Conservation (phyloP, 2,113 vertebrate genomes). For the Aplodontia rufa region DNA sequence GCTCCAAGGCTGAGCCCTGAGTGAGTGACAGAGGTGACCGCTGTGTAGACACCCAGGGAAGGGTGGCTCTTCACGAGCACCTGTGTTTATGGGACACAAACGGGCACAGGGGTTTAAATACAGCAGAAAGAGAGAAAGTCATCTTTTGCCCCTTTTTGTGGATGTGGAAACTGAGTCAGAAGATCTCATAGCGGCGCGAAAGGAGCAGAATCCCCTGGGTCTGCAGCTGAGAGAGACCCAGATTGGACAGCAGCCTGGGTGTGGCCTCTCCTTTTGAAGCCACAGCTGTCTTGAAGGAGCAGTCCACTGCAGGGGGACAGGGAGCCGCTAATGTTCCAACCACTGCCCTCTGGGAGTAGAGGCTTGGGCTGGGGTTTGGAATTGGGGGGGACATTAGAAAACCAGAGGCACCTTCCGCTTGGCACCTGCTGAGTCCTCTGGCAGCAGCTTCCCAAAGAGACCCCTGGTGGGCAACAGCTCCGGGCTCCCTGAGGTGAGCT, state of each 20-base stretch:
- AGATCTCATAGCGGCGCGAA: background rate
- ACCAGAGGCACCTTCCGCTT: background rate
- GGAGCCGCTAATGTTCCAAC: background rate
- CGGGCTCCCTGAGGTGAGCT: background rate
- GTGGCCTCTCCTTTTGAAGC: background rate
- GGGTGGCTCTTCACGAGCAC: rapidly evolving
- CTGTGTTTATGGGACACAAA: rapidly evolving
- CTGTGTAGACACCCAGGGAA: rapidly evolving
- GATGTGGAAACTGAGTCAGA: background rate
- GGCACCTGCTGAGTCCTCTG: rapidly evolving
- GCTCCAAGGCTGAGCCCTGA: background rate
- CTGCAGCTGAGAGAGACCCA: rapidly evolving
- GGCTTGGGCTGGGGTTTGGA: no score
- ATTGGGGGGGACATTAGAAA: background rate
- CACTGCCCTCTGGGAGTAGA: background rate
- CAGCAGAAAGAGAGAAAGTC: rapidly evolving
- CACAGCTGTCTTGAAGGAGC: no score
- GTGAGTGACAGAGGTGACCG: rapidly evolving
- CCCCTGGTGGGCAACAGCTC: no score
- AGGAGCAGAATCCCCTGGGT: rapidly evolving
- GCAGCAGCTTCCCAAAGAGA: no score
- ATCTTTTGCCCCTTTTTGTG: background rate
- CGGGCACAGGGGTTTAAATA: rapidly evolving
- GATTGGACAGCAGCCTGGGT: background rate
- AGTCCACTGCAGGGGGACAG: rapidly evolving